phyloP scores from a whole-genome alignment of 2,113 vertebrate species.

The Grammomys surdaster region DNA sequence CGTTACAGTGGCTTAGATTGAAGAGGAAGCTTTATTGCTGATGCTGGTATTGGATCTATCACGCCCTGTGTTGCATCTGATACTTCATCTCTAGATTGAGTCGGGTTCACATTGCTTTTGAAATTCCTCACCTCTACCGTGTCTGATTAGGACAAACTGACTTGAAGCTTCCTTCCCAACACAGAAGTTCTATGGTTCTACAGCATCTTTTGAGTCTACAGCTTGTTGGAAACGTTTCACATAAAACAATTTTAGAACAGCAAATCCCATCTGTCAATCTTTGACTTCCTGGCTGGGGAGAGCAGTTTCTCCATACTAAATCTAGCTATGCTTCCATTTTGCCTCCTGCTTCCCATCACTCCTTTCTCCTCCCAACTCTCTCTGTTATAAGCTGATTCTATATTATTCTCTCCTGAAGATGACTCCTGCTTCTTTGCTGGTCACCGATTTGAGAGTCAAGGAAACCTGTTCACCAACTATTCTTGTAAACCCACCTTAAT shows the following conservation, averaged over 20 bases:
- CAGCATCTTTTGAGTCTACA: neutral
- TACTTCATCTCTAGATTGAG: neutral
- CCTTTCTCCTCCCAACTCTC: neutral
- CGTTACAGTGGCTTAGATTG: neutral
- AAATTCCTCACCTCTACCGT: neutral
- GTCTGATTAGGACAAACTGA: neutral
- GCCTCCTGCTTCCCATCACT: neutral
- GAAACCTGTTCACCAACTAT: constrained; percentile 57
- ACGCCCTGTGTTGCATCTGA: neutral
- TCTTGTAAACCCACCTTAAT: constrained; percentile 39
- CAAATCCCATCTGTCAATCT: constrained; percentile 31
- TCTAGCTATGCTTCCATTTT: constrained; percentile 5
- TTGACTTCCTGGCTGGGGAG: neutral
- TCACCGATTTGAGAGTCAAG: constrained; percentile 49
- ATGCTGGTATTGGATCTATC: neutral
- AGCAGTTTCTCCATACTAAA: constrained; percentile 25
- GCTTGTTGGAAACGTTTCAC: neutral
- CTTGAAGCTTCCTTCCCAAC: neutral
- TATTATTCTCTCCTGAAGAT: neutral
- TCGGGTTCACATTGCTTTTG: constrained; percentile 27
- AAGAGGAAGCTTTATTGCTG: neutral
- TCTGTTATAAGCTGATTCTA: constrained; percentile 1
- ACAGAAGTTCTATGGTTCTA: neutral
- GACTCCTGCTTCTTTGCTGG: neutral
- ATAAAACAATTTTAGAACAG: constrained; percentile 40